Evolutionary conservation across 1,140 invertebrate species (phyloP), one percentile per base, ranked within the genome.

Genomic region (Drosophila lacertosa): DNA sequence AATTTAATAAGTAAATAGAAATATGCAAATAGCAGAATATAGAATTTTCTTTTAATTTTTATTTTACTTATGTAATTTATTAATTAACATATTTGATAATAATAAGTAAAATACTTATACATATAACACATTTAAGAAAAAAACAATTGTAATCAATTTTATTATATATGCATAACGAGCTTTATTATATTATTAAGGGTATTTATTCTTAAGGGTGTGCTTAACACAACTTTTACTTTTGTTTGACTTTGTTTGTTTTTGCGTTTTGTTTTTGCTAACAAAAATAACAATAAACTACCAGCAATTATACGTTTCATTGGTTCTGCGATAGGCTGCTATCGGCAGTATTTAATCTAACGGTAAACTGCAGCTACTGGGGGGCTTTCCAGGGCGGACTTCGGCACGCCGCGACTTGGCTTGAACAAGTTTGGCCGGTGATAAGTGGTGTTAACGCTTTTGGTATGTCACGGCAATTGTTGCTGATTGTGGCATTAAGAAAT

Each of bases 401-500:
- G 13, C 16, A n/a, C n/a, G n/a, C n/a, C 11, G 15, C 22, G 26
- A 7, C 26, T 11, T 22, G 32, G 32, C 16, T 20, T 26, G 4
- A 45, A 37, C 39, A n/a, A 24, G 5, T 40, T 54, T 47, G 32
- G n/a, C 13, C 9, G 6, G 32, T 53, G 50, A 63, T 54, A 55
- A 63, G 13, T 37, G 39, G 15, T 33, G 29, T 35, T 51, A 60
- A 53, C 47, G 37, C 18, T 44, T 13, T 29, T 22, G 29, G 13
- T 13, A 57, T 53, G 33, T 3, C 15, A 37, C 24, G 18, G 4
- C n/a, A 15, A 51, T 65, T 70, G 50, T 4, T 66, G 79, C 70
- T 66, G 57, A 83, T 67, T 70, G 42, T 62, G 66, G 69, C 57
- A 55, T 59, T 81, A 22, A 24, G 35, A 10, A 29, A 7, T 50